Conservation (phyloP, 2,113 vertebrate genomes). For the Fregata magnificens region DNA sequence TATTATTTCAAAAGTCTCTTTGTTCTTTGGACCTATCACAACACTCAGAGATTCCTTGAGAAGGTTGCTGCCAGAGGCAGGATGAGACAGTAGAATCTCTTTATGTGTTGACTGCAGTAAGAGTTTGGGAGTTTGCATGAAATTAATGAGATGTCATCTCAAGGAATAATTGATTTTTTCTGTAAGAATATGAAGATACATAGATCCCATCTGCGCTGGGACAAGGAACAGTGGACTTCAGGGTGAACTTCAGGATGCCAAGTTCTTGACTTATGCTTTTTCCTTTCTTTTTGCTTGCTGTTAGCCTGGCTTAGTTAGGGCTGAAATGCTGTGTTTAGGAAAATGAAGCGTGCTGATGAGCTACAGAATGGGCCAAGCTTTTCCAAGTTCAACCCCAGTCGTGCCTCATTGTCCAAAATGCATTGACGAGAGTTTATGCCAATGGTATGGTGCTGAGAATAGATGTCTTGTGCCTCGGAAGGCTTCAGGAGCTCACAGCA, state of each 20-base stretch:
- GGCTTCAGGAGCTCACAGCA: background rate
- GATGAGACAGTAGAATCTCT: background rate
- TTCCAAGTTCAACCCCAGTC: accelerated
- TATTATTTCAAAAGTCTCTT: background rate
- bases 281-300: background rate
- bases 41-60: background rate
- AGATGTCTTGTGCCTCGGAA: background rate
- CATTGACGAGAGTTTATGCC: background rate
- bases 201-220: background rate
- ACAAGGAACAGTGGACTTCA: background rate
- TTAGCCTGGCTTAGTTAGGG: background rate
- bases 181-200: background rate
- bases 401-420: background rate
- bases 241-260: background rate
- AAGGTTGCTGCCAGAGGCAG: background rate
- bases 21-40: background rate
- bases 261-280: background rate
- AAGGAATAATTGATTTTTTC: background rate
- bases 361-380: background rate
- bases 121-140: background rate
- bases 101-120: background rate
- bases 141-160: background rate
- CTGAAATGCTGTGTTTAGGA: background rate
- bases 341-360: background rate
- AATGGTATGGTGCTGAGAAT: background rate